phyloP scores from a whole-genome alignment of 2,113 vertebrate genomes.

The Bothrops jararaca region DNA sequence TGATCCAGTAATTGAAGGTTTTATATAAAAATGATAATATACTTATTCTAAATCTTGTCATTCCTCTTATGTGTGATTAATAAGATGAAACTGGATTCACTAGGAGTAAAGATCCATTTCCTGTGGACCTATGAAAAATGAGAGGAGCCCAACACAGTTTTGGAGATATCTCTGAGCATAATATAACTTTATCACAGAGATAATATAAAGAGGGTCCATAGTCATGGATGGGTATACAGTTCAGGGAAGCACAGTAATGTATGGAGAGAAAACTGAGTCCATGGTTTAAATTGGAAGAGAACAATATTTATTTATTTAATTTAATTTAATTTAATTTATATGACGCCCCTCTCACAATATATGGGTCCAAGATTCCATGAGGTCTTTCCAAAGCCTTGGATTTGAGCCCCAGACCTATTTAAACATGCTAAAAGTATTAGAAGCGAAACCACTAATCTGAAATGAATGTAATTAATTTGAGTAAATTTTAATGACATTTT shows the following conservation, averaged over 20 bases:
- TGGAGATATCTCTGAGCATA: neutral
- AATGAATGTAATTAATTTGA: neutral
- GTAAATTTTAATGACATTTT: neutral
- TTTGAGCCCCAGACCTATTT: neutral
- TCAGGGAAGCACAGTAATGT: neutral
- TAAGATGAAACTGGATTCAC: neutral
- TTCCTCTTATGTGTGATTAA: neutral
- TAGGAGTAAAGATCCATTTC: neutral
- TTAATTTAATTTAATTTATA: too few species aligned
- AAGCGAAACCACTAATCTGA: neutral
- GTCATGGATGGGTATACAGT: neutral
- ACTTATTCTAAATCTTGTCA: slow-evolving; percentile 31
- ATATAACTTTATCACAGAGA: neutral
- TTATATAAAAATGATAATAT: slow-evolving; percentile 27
- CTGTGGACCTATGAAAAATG: neutral
- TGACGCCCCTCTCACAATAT: too few species aligned
- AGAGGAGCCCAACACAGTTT: neutral
- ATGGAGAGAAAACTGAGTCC: neutral
- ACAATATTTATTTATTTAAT: too few species aligned
- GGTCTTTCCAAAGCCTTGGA: neutral
- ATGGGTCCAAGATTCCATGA: neutral
- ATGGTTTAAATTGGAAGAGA: neutral
- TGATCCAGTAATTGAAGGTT: slow-evolving; percentile 12
- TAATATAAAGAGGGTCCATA: neutral
- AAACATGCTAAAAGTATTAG: neutral